Base-by-base conservation (phyloP, 2,888 invertebrate genomes). In the Agrotis clavis region DNA sequence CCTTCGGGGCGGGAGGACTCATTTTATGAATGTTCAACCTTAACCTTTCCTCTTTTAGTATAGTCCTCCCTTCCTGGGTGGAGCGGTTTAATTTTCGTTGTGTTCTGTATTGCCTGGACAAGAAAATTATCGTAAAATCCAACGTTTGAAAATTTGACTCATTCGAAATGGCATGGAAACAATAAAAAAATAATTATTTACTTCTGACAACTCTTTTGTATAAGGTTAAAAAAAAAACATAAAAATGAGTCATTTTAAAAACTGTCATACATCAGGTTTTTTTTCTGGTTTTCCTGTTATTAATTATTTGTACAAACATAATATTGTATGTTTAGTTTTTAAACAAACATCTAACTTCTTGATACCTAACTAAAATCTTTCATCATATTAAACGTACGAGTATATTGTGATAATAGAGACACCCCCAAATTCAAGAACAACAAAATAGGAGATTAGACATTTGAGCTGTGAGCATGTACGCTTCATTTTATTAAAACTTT, bases 211-310 rank as follows among this genome's bases (percentile, higher is more conserved):
- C n/a, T 21, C n/a, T 11, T 45, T 66, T 65, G 76, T 67, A 6
- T 50, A 16, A 1, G 4, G 41, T 6, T 1, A 18, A 53, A 60
- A 48, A 54, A 61, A n/a, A 25, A 19, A 6, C 3, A 18, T 30
- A 30, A 16, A 11, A 50, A n/a, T 45, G 75, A 75, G 5, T 65
- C 56, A 75, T 48, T 21, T 35, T 25, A 6, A 54, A 7, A 41
- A 25, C 14, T n/a, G n/a, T 64, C n/a, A 25, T 16, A 35, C 11
- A 11, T 41, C 14, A 9, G 11, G n/a, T 16, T 13, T 21, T 35
- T 57, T 53, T 35, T 47, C 4, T 18, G 6, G 11, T 30, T 66
- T 72, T 50, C 45, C 45, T 50, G 13, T 50, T 66, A 35, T 13
- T n/a, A 7, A 13, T 74, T 41, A 41, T 21, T 25, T 25, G 25